These are phyloP conservation scores for Todiramphus saurophagus DNA, from an alignment of 2,113 vertebrate genomes.

Conservation along the genomic window DNA sequence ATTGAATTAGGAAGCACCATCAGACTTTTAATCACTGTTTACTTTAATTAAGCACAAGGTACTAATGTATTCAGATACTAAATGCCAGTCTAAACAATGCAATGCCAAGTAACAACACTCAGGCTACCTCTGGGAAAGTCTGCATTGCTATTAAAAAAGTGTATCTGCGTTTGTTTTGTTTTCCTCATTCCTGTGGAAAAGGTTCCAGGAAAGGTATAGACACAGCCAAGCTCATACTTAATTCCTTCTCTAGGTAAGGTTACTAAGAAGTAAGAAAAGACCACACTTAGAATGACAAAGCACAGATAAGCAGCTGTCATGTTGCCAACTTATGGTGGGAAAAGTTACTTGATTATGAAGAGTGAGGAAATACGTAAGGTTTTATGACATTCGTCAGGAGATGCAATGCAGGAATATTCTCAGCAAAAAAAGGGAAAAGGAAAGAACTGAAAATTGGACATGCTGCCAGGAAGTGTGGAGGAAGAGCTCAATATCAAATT, in stretches of 20 bases:
- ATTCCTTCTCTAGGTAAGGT: background rate
- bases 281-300: background rate
- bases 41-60: slow-evolving; percentile 25
- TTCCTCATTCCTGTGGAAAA: background rate
- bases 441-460: background rate
- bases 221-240: background rate
- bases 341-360: background rate
- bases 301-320: background rate
- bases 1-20: slow-evolving; percentile 32
- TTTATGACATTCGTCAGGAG: background rate
- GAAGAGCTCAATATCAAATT: slow-evolving; percentile 48
- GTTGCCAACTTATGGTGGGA: background rate
- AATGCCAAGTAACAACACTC: background rate
- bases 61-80: slow-evolving; percentile 31
- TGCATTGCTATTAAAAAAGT: background rate
- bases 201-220: background rate
- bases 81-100: slow-evolving; percentile 35
- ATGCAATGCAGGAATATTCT: background rate
- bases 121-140: background rate
- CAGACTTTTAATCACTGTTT: slow-evolving; percentile 51
- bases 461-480: background rate
- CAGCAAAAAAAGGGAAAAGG: background rate
- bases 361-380: background rate
- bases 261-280: background rate
- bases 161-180: background rate